A percentile compares a stretch with the other conserved stretches of the same genome.
Conservation (phyloP, 23 tunicate species). For the Ciona savignyi region DNA sequence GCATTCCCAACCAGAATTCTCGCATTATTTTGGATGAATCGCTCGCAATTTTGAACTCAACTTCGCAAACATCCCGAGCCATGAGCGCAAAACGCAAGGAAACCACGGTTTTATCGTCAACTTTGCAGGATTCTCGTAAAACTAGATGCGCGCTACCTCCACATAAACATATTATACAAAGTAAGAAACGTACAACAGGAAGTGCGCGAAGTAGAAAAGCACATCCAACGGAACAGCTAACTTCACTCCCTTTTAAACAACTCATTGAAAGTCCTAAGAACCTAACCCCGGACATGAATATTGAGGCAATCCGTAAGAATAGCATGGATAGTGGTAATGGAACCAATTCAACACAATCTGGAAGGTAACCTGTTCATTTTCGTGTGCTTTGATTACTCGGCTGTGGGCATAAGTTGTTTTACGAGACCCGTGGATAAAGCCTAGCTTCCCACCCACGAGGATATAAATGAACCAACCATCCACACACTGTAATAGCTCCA, state of each 20-base stretch:
- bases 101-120: background rate
- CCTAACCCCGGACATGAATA: background rate
- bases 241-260: too few relatives aligned
- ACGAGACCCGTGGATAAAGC: too few relatives aligned
- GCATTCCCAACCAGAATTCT: conserved; percentile 32
- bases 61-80: background rate
- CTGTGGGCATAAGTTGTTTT: too few relatives aligned
- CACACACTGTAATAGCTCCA: too few relatives aligned
- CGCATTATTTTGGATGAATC: conserved; percentile 28
- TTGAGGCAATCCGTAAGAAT: background rate
- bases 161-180: background rate
- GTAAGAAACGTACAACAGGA: too few relatives aligned
- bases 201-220: too few relatives aligned
- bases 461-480: too few relatives aligned
- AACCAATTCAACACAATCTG: background rate
- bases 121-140: background rate
- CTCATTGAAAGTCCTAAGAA: too few relatives aligned
- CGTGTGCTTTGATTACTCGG: too few relatives aligned
- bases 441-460: too few relatives aligned
- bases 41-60: conserved; percentile 15
- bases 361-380: too few relatives aligned
- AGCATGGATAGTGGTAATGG: conserved; percentile 14
- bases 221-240: too few relatives aligned
- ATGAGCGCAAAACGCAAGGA: background rate
- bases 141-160: background rate